phyloP scores from a whole-genome alignment of 1,140 invertebrate species.

The Chelonus insularis region DNA sequence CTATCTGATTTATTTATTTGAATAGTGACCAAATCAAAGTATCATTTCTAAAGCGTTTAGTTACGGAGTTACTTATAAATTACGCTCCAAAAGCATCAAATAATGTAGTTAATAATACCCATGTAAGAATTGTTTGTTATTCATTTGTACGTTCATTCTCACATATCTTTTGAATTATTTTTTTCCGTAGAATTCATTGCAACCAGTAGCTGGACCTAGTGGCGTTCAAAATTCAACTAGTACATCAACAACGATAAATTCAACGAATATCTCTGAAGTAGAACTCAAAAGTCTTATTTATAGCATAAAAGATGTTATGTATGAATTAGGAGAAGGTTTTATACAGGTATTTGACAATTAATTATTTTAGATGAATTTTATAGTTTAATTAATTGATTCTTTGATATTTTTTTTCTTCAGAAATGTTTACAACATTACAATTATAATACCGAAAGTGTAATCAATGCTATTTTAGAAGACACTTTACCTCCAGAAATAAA shows the following conservation, averaged over 20 bases:
- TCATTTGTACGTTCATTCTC: too few species aligned
- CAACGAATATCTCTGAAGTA: slow-evolving; percentile 37
- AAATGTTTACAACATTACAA: slow-evolving; percentile 76
- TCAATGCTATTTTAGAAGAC: slow-evolving; percentile 79
- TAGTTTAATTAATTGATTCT: slow-evolving; percentile 13
- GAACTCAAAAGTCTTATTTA: slow-evolving; percentile 66
- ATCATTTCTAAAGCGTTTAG: slow-evolving; percentile 62
- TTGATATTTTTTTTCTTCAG: slow-evolving; percentile 64
- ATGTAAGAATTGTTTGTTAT: too few species aligned
- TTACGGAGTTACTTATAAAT: slow-evolving; percentile 46
- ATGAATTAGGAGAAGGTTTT: slow-evolving; percentile 76
- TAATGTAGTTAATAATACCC: neutral
- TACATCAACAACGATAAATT: slow-evolving; percentile 19
- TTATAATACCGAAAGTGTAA: slow-evolving; percentile 72
- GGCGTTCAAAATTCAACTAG: too few species aligned
- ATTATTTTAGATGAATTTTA: neutral
- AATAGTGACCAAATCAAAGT: slow-evolving; percentile 65
- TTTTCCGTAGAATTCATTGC: too few species aligned
- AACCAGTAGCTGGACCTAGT: too few species aligned
- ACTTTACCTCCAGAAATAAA: slow-evolving; percentile 64
- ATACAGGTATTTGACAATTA: slow-evolving; percentile 55
- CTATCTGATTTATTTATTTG: too few species aligned
- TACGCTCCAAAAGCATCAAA: neutral
- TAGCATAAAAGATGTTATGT: slow-evolving; percentile 78
- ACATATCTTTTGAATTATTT: too few species aligned